A percentile compares a stretch with the other conserved stretches of the same genome.
Conservation (phyloP, 53 echinoderm and acorn worm genomes). For the Mesocentrotus franciscanus region DNA sequence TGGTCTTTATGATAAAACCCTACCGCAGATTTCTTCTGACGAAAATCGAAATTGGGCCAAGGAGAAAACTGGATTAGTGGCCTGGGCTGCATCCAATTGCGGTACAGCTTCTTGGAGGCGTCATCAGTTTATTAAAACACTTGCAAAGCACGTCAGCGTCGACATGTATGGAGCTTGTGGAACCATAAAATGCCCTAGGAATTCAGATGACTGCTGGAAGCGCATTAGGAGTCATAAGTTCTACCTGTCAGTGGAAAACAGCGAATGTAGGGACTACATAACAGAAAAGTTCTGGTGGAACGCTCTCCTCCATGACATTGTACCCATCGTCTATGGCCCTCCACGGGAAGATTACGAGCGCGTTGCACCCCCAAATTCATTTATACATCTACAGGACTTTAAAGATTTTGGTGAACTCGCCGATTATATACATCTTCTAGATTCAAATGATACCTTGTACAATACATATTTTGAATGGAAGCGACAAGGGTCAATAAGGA, state of each 20-base stretch:
- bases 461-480: constrained; percentile 68
- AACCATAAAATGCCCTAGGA: background rate
- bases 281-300: background rate
- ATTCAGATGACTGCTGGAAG: background rate
- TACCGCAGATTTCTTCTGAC: background rate
- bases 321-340: background rate
- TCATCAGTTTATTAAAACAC: background rate
- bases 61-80: background rate
- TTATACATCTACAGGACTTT: constrained; percentile 54
- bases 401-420: constrained; percentile 59
- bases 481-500: background rate
- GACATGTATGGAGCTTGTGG: background rate
- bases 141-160: background rate
- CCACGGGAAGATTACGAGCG: constrained; percentile 62
- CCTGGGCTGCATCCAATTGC: constrained; percentile 53
- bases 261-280: constrained; percentile 63
- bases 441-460: constrained; percentile 61
- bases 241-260: constrained; percentile 59
- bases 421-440: constrained; percentile 55
- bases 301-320: background rate
- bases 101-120: background rate
- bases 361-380: constrained; percentile 69
- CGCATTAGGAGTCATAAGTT: background rate
- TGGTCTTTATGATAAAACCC: constrained; percentile 41
- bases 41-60: constrained; percentile 3